Evolutionary conservation across 30 jellyfish, hydroid and myxozoan genomes (phyloP).

Genomic region (Aurelia sp.): DNA sequence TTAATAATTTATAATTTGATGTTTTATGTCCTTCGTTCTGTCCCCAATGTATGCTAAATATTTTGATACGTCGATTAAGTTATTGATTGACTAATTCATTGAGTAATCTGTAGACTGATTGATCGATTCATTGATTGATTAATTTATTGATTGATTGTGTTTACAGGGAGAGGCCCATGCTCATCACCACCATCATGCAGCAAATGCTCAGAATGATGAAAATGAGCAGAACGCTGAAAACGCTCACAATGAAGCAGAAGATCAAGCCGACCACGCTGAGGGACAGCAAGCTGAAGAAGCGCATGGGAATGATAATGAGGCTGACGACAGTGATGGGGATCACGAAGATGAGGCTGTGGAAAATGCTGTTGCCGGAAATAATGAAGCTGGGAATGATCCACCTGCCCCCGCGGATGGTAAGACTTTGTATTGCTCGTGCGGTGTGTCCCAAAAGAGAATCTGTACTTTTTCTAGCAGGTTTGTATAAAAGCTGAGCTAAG

Average conservation of each 20-base stretch:
- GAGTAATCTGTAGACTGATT: too few species aligned
- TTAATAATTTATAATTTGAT: too few species aligned
- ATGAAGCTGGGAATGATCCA: conserved; percentile 63
- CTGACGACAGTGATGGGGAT: neutral
- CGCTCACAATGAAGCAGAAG: neutral
- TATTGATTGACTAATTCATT: too few species aligned
- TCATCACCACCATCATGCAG: conserved; percentile 1
- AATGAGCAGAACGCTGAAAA: conserved; percentile 7
- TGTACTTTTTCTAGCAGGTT: too few species aligned
- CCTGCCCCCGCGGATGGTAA: conserved; percentile 69
- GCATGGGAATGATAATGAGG: conserved; percentile 1
- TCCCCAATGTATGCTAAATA: too few species aligned
- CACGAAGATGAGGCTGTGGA: conserved; percentile 25
- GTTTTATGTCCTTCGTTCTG: too few species aligned
- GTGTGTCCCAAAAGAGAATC: too few species aligned
- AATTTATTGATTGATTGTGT: too few species aligned
- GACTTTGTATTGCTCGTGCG: neutral
- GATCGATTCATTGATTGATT: too few species aligned
- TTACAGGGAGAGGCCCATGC: conserved; percentile 40
- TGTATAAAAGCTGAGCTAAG: too few species aligned
- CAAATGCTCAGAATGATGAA: conserved; percentile 8
- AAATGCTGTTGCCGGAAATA: conserved; percentile 29
- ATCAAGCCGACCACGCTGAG: neutral
- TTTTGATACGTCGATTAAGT: too few species aligned
- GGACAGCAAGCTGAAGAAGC: neutral